Evolutionary conservation across 2,797 vertebrate species (phyloP).

Genomic region (Bovichtus diacanthus): DNA sequence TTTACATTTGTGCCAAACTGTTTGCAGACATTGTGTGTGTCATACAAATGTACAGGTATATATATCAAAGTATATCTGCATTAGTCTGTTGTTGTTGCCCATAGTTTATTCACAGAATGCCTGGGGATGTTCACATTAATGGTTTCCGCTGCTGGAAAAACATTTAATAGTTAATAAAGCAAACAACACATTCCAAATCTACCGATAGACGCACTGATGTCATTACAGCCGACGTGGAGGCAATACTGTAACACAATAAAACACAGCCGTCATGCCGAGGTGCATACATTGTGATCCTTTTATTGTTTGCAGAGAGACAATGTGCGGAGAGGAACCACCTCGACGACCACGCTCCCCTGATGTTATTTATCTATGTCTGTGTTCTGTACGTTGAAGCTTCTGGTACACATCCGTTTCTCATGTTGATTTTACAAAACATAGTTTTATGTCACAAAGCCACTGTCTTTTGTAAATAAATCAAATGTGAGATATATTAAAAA

Average conservation of each 20-base stretch:
- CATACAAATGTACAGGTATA: conserved; percentile 67
- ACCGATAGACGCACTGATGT: conserved; percentile 57
- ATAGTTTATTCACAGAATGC: conserved; percentile 72
- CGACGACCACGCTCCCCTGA: conserved; percentile 46
- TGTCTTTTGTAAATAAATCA: conserved; percentile 88
- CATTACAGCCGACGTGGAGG: conserved; percentile 58
- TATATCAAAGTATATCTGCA: conserved; percentile 68
- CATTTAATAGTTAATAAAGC: conserved; percentile 46
- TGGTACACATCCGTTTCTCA: conserved; percentile 79
- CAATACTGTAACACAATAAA: conserved; percentile 60
- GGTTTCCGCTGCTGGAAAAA: conserved; percentile 43
- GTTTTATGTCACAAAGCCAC: conserved; percentile 84
- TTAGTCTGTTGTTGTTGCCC: conserved; percentile 69
- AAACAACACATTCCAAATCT: conserved; percentile 65
- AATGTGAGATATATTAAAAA: conserved; percentile 88
- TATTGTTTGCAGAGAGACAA: conserved; percentile 64
- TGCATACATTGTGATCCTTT: conserved; percentile 54
- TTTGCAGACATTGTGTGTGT: conserved; percentile 82
- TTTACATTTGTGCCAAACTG: conserved; percentile 88
- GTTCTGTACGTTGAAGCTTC: conserved; percentile 78
- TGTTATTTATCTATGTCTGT: conserved; percentile 77
- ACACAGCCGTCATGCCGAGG: conserved; percentile 48
- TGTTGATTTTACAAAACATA: conserved; percentile 81
- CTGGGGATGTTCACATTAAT: conserved; percentile 55
- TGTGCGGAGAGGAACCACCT: conserved; percentile 55